Base-by-base conservation (phyloP, 2,113 vertebrate species). In the Brachyhypopomus occidentalis region DNA sequence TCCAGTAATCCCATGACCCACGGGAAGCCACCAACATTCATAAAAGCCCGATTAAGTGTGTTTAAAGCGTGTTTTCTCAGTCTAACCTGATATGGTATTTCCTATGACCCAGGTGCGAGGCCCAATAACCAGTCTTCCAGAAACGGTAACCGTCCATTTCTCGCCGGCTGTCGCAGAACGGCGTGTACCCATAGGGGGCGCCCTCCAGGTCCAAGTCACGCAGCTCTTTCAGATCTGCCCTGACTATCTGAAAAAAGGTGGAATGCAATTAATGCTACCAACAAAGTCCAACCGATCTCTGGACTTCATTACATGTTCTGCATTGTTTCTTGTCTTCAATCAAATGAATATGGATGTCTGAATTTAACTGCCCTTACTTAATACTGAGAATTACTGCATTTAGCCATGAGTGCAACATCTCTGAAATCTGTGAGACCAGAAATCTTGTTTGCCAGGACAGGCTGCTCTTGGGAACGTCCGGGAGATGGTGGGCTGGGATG, bases 101-200 rank as follows among this genome's bases (percentile, higher is more conserved):
- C 86, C 96, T 95, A 81, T 92, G 94, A 56, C 92, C 92, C 27
- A 99, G 94, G 88, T 98, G 97, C 0, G 97, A 96, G 0, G 96
- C 96, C 98, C 98, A 99, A 81, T 99, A 98, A 0, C 97, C 98
- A 0, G 93, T 95, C 75, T 96, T 99, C 97, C 98, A 99, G 89
- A 99, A 99, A 20, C 97, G 98, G 84, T 98, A 98, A 0, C 97
- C 98, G 4, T 99, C 97, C 98, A 99, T 99, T 76, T 98, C 97
- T 34, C 77, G 89, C 52, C 97, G 96, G 89, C 97, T 99, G 45
- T 98, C 97, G 80, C 98, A 99, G 86, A 99, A 99, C 0, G 98
- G 98, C 0, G 97, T 97, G 75, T 98, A 99, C 0, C 98, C 98
- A 27, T 99, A 99, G 16, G 98, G 97, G 72, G 98, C 97, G 0